A percentile compares a stretch with the other conserved stretches of the same genome.
These are phyloP conservation scores for Caranx melampygus DNA, from an alignment of 2,113 vertebrate species.

Conservation along the genomic window DNA sequence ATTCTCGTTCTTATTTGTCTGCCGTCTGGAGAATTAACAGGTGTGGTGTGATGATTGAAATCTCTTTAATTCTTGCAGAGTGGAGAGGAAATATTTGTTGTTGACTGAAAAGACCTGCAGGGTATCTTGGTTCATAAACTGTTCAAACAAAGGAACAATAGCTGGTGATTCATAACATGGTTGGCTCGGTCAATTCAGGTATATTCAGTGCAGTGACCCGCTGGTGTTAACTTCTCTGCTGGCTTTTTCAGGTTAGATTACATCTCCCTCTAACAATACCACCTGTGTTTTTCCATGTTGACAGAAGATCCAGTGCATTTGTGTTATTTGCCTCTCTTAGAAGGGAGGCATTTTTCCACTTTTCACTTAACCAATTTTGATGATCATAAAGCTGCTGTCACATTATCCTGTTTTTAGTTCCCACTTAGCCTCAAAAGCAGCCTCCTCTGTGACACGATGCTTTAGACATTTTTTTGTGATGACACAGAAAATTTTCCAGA, in stretches of 20 bases:
- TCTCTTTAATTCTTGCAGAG: too few species aligned
- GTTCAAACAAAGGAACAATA: too few species aligned
- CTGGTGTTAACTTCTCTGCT: too few species aligned
- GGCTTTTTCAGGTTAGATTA: neutral
- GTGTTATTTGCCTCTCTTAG: neutral
- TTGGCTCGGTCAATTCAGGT: too few species aligned
- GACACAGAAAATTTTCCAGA: slow-evolving; percentile 19
- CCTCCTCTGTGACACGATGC: neutral
- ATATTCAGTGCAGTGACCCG: too few species aligned
- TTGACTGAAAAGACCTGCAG: too few species aligned
- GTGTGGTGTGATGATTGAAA: too few species aligned
- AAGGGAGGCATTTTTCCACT: neutral
- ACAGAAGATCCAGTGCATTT: neutral
- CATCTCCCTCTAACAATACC: neutral
- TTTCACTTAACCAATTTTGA: neutral
- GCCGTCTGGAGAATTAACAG: too few species aligned
- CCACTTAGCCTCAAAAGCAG: slow-evolving; percentile 11
- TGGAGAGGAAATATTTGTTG: too few species aligned
- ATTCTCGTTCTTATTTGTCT: neutral
- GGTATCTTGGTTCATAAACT: too few species aligned
- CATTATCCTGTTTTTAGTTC: neutral
- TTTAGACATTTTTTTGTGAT: slow-evolving; percentile 23
- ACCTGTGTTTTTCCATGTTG: neutral
- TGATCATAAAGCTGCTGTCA: neutral
- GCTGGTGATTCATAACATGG: too few species aligned